Base-by-base conservation (phyloP, 1,140 invertebrate genomes). In the Parasteatoda tepidariorum region DNA sequence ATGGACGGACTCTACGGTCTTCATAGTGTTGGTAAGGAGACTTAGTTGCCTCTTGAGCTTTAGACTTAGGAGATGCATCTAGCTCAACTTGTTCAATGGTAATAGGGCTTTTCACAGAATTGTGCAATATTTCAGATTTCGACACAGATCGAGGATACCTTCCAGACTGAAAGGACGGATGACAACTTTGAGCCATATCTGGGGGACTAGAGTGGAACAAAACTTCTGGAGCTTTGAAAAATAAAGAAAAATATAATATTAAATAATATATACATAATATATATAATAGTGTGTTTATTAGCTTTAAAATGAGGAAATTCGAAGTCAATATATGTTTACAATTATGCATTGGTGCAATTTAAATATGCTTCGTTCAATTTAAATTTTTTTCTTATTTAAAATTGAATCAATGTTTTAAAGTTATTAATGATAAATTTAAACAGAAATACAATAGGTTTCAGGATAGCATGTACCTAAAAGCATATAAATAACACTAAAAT, bases 91-190 rank as follows among this genome's bases (percentile, higher is more conserved):
- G 84, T 54, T 84, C 84, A 26, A 84, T 82, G 22, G 76, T 84
- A 30, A 84, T 73, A 9, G 84, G 84, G 22, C 83, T 84, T 24
- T 74, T 70, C 7, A 70, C 66, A n/a, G 83, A 71, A 54, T 33
- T 78, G 22, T 84, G 73, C 0, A 70, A 64, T 4, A 71, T 67
- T 22, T 84, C 83, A 4, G 83, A 83, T 74, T 83, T 83, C 26
- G 81, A 83, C 11, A 83, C 68, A 54, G 81, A 73, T 3, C 70
- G 81, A 55, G 68, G 68, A 55, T 73, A 73, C 13, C 62, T 74
- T 66, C 70, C 81, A n/a, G 81, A 83, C 24, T 73, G 70, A 55
- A 83, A 73, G 70, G 81, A 83, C 68, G 81, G 70, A 73, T 67
- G 68, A 55, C n/a, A 30, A 64, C 34, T 55, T 64, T 48, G 57